A percentile compares a stretch with the other conserved stretches of the same genome.
phyloP scores from a whole-genome alignment of 2,113 vertebrate species.

The Oriolus oriolus region DNA sequence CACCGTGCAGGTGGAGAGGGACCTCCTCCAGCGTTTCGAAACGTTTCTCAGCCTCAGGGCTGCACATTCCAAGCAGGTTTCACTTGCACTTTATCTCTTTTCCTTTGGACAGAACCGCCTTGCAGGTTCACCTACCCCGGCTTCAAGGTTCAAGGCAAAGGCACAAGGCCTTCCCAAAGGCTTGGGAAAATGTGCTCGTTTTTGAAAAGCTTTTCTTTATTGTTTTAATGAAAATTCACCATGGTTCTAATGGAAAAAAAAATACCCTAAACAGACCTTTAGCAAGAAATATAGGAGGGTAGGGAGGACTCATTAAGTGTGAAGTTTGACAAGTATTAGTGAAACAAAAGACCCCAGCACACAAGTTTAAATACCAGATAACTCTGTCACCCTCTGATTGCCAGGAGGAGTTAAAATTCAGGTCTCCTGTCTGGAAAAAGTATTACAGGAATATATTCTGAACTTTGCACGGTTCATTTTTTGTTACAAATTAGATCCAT shows the following conservation, averaged over 20 bases:
- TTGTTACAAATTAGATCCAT: slow-evolving; percentile 2
- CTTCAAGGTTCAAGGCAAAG: slow-evolving; percentile 23
- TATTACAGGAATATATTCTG: background rate
- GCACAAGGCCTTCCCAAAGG: background rate
- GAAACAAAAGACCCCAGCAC: background rate
- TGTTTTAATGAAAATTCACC: background rate
- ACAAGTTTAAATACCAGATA: background rate
- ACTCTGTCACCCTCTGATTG: background rate
- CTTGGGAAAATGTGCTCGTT: background rate
- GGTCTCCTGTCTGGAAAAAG: background rate
- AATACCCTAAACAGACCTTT: background rate
- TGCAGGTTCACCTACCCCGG: background rate
- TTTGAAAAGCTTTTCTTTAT: background rate
- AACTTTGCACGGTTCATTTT: background rate
- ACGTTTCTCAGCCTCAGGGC: background rate
- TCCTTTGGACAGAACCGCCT: background rate
- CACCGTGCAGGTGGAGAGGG: background rate
- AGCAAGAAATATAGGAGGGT: background rate
- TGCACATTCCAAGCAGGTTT: background rate
- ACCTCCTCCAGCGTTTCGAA: background rate
- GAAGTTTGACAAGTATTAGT: background rate
- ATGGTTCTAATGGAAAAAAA: background rate
- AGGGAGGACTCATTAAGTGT: background rate
- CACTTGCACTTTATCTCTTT: background rate
- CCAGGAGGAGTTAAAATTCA: slow-evolving; percentile 1